Conservation (phyloP, 2,113 vertebrate genomes). For the Nesogale talazaci region DNA sequence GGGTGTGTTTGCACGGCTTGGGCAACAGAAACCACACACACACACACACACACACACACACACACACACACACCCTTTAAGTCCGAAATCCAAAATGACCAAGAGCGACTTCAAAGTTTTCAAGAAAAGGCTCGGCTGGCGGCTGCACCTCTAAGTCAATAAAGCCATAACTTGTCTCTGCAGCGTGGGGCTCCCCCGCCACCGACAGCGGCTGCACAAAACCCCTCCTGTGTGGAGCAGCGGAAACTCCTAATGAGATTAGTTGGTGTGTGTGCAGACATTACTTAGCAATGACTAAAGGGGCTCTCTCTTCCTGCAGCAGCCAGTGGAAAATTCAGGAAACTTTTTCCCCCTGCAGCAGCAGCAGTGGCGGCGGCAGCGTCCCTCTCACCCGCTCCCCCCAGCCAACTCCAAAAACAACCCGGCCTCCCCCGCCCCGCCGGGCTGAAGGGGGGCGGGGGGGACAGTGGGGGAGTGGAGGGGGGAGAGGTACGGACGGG, state of each 20-base stretch:
- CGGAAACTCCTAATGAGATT: conserved; percentile 99
- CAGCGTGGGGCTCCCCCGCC: conserved; percentile 76
- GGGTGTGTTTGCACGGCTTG: conserved; percentile 34
- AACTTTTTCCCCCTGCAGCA: conserved; percentile 90
- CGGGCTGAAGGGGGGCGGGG: conserved; percentile 52
- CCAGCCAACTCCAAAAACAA: conserved; percentile 89
- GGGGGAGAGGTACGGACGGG: background rate
- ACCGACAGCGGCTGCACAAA: conserved; percentile 89
- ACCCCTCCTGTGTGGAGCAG: conserved; percentile 94
- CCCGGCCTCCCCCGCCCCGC: conserved; percentile 78
- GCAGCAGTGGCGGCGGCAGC: conserved; percentile 73
- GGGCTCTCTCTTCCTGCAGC: conserved; percentile 96
- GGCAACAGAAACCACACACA: background rate
- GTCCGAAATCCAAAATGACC: conserved; percentile 67
- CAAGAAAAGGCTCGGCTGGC: conserved; percentile 41
- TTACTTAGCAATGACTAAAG: conserved; percentile 97
- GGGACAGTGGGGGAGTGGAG: background rate
- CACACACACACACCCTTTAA: conserved; percentile 33
- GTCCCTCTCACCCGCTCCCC: conserved; percentile 88
- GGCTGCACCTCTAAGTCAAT: conserved; percentile 82
- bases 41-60: no score
- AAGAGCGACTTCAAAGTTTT: conserved; percentile 54
- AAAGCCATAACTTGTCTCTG: conserved; percentile 85
- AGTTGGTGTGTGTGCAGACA: conserved; percentile 97
- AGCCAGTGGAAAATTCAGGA: conserved; percentile 94